Conservation (phyloP, 2,113 vertebrate species). For the Ageneiosus marmoratus region DNA sequence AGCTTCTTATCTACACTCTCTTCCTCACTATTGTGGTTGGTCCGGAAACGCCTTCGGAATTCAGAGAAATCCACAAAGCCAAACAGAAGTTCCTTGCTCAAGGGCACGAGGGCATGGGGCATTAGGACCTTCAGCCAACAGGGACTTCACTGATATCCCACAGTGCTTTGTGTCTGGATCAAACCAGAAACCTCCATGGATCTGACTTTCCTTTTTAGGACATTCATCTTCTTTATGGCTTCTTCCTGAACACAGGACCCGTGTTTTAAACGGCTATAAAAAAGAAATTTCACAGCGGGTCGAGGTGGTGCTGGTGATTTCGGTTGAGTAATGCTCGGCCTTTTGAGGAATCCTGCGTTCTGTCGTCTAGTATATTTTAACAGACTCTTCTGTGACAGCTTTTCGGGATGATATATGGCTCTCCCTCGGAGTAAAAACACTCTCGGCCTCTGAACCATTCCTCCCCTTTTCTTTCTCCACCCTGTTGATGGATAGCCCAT, state of each 20-base stretch:
- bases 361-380: slow-evolving; percentile 45
- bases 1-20: background rate
- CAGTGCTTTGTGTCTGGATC: slow-evolving; percentile 14
- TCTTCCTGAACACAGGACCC: background rate
- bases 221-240: slow-evolving; percentile 23
- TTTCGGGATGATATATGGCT: slow-evolving; percentile 49
- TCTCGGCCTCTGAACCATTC: slow-evolving; percentile 35
- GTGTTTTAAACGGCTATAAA: slow-evolving; percentile 15
- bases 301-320: slow-evolving; percentile 17
- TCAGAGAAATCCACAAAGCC: background rate
- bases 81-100: slow-evolving; percentile 12
- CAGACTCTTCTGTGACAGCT: slow-evolving; percentile 43
- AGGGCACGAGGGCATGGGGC: background rate
- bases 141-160: slow-evolving; percentile 20
- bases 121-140: slow-evolving; percentile 1
- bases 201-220: slow-evolving; percentile 1
- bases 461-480: slow-evolving; percentile 51
- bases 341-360: slow-evolving; percentile 43
- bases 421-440: slow-evolving; percentile 49
- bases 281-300: background rate
- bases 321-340: slow-evolving; percentile 21
- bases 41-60: background rate
- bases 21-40: background rate
- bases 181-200: background rate
- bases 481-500: slow-evolving; percentile 50